Evolutionary conservation across 2,888 invertebrate genomes (phyloP).

Genomic region (Heteromurus nitidus): DNA sequence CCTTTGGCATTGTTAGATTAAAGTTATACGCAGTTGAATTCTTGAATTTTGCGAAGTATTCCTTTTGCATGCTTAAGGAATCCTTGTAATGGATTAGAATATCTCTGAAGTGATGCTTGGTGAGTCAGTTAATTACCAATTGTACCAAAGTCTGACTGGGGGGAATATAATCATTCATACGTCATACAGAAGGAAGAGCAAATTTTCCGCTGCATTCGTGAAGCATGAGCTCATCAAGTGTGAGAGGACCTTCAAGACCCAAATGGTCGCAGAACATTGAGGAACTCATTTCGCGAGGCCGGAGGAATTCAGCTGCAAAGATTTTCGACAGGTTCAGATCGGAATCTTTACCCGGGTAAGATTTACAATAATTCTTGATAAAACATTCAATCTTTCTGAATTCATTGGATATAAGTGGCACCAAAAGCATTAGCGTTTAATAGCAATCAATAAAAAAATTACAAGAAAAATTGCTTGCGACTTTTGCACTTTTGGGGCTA

Average conservation of each 20-base stretch:
- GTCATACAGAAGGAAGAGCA: slow-evolving; percentile 2
- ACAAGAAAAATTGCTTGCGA: too few species aligned
- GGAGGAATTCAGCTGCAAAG: slow-evolving; percentile 66
- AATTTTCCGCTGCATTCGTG: neutral
- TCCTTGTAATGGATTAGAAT: slow-evolving; percentile 46
- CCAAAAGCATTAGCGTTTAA: too few species aligned
- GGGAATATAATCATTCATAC: slow-evolving; percentile 9
- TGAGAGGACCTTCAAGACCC: slow-evolving; percentile 27
- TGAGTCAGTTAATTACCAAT: slow-evolving; percentile 57
- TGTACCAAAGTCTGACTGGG: neutral
- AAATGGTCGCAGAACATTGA: slow-evolving; percentile 68
- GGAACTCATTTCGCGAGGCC: slow-evolving; percentile 54
- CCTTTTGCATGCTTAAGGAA: slow-evolving; percentile 49
- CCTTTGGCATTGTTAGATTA: neutral
- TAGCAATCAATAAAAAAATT: too few species aligned
- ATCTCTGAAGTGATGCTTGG: slow-evolving; percentile 37
- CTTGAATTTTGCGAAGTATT: neutral
- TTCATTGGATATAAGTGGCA: too few species aligned
- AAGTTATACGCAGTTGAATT: neutral
- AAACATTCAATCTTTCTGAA: too few species aligned
- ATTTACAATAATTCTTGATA: neutral
- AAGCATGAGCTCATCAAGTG: slow-evolving; percentile 55
- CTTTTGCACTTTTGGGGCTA: too few species aligned
- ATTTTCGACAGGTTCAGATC: slow-evolving; percentile 69
- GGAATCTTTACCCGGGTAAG: slow-evolving; percentile 72